Evolutionary conservation across 1,140 invertebrate species (phyloP).

Genomic region (Aphelenchoides besseyi): DNA sequence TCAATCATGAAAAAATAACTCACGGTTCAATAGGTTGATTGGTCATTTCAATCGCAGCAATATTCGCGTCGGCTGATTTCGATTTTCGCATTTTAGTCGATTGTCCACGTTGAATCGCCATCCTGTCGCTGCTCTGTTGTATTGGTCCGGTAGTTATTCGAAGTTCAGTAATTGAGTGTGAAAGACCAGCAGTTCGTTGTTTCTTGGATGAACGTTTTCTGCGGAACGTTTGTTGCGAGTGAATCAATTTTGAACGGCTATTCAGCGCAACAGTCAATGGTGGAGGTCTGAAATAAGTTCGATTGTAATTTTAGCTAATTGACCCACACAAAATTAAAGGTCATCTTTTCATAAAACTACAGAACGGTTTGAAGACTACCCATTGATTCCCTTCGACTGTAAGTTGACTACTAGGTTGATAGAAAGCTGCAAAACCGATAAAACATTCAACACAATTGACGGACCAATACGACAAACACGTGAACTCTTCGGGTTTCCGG

Average conservation of each 20-base stretch:
- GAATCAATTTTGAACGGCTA: background rate
- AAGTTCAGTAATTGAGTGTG: background rate
- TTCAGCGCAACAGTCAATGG: background rate
- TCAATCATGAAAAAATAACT: too few relatives aligned
- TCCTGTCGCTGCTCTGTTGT: background rate
- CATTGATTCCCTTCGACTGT: too few relatives aligned
- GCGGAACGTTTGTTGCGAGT: background rate
- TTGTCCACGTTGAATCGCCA: background rate
- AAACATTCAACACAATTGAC: too few relatives aligned
- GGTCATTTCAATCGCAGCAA: background rate
- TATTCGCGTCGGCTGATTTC: constrained; percentile 6
- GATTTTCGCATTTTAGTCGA: background rate
- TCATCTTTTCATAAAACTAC: too few relatives aligned
- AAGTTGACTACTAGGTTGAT: too few relatives aligned
- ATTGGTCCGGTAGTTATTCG: constrained; percentile 4
- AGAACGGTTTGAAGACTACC: too few relatives aligned
- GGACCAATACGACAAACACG: too few relatives aligned
- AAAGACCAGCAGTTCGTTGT: background rate
- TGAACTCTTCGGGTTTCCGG: too few relatives aligned
- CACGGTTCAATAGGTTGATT: background rate
- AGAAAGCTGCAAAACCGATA: too few relatives aligned
- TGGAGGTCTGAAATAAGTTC: background rate
- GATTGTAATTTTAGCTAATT: too few relatives aligned
- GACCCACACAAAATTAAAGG: too few relatives aligned
- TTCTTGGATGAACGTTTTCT: constrained; percentile 12